Conservation (phyloP, 2,113 vertebrate genomes). For the Amblyopsis rosae region DNA sequence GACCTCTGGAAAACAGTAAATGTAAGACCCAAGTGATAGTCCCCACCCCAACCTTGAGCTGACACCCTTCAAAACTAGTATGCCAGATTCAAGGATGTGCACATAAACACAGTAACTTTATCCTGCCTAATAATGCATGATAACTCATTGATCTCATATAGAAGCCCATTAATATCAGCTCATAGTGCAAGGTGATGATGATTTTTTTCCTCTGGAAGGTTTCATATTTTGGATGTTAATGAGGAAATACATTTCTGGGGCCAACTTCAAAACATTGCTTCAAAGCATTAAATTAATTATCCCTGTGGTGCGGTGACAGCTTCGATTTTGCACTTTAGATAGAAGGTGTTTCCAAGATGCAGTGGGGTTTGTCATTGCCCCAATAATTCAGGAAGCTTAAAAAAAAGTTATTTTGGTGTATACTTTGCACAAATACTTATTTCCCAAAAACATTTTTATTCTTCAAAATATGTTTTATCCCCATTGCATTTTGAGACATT, state of each 20-base stretch:
- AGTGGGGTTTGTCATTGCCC: not conserved
- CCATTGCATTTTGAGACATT: no score
- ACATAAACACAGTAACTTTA: constrained; percentile 32
- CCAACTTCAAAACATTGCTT: constrained; percentile 11
- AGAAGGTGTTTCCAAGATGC: not conserved
- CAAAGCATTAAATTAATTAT: constrained; percentile 4
- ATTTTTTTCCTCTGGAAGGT: constrained; percentile 10
- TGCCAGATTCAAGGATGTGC: not conserved
- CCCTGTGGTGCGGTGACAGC: not conserved
- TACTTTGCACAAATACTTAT: no score
- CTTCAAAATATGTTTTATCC: no score
- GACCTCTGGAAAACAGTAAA: constrained; percentile 54
- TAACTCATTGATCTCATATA: constrained; percentile 50
- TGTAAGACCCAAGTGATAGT: constrained; percentile 44
- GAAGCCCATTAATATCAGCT: constrained; percentile 51
- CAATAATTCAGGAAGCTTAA: no score
- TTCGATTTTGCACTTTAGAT: constrained; percentile 3
- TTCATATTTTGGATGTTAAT: constrained; percentile 35
- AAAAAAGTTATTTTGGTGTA: no score
- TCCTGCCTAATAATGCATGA: constrained; percentile 44
- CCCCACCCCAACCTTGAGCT: constrained; percentile 56
- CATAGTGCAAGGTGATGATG: constrained; percentile 15
- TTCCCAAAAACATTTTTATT: no score
- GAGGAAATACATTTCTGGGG: constrained; percentile 1
- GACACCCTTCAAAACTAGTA: constrained; percentile 34